A percentile compares a stretch with the other conserved stretches of the same genome.
Evolutionary conservation across 2,797 vertebrate genomes (phyloP).

Genomic region (Mareca strepera): DNA sequence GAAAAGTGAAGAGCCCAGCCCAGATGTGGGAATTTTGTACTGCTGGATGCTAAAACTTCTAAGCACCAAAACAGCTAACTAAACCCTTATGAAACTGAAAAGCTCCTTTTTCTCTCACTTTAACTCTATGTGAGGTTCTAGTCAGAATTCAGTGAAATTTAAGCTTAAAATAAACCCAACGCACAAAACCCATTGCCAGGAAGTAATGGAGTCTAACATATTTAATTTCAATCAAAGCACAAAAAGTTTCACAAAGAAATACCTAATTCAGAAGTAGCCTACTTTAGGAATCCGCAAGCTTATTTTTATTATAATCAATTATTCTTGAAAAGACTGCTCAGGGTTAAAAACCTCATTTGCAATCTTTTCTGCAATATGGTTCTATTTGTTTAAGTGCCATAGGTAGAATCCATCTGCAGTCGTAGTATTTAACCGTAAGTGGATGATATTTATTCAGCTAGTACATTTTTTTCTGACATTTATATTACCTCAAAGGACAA

Average conservation of each 20-base stretch:
- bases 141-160: neutral
- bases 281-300: neutral
- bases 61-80: neutral
- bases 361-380: neutral
- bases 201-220: neutral
- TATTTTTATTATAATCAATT: neutral
- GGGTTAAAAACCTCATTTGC: neutral
- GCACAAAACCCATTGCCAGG: neutral
- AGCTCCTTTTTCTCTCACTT: neutral
- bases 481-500: conserved; percentile 49
- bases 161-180: neutral
- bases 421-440: conserved; percentile 33
- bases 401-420: neutral
- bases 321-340: neutral
- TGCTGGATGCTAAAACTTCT: neutral
- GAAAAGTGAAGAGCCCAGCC: neutral
- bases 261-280: neutral
- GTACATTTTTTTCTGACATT: conserved; percentile 57
- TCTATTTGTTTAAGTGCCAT: neutral
- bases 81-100: neutral
- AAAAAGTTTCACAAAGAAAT: neutral
- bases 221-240: neutral
- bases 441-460: conserved; percentile 37
- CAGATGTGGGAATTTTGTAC: neutral
- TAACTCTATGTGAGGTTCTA: neutral